Evolutionary conservation across 2,888 invertebrate species (phyloP), one percentile per base, ranked within the genome.

Genomic region (Lottia gigantea): DNA sequence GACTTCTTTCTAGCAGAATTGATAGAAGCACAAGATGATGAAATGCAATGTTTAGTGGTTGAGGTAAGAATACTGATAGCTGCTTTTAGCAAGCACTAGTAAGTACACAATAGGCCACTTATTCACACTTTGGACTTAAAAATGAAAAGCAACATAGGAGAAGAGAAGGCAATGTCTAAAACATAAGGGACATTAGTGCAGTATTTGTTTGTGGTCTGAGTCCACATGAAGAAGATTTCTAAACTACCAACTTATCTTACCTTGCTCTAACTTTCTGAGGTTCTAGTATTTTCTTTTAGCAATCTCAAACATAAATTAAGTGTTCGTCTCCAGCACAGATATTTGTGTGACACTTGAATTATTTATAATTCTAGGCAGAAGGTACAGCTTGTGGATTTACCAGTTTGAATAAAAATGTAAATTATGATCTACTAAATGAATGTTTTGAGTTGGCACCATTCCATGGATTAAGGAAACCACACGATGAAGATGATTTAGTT

Each of bases 1-100:
- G 86, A 88, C 61, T 89, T 81, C 77, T 89, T 88, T 78, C 79
- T 89, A 67, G 88, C 88, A 45, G 89, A 89, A 74, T 78, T 89
- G 25, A 88, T 89, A 64, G 88, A 88, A 72, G 87, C 88, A 4
- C 89, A 89, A 75, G 84, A 87, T 82, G 87, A 88, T 1, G 78
- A 84, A 62, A 89, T 88, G 88, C 84, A 88, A 64, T 88, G 88
- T 71, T 77, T 89, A 49, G 87, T 87, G 1, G 86, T 88, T 61
- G 89, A 89, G 85, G 89, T 88, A 77, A 65, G 68, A 67, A 31
- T 23, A 19, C 49, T 14, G 16, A n/a, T n/a, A n/a, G n/a, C n/a
- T n/a, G n/a, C n/a, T n/a, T n/a, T n/a, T n/a, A n/a, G n/a, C n/a
- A n/a, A n/a, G n/a, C n/a, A n/a, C n/a, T n/a, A n/a, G n/a, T n/a